Percentiles rank a stretch among this genome's conserved stretches.
Evolutionary conservation across 2,797 vertebrate species (phyloP).

Genomic region (Rhinella marina): DNA sequence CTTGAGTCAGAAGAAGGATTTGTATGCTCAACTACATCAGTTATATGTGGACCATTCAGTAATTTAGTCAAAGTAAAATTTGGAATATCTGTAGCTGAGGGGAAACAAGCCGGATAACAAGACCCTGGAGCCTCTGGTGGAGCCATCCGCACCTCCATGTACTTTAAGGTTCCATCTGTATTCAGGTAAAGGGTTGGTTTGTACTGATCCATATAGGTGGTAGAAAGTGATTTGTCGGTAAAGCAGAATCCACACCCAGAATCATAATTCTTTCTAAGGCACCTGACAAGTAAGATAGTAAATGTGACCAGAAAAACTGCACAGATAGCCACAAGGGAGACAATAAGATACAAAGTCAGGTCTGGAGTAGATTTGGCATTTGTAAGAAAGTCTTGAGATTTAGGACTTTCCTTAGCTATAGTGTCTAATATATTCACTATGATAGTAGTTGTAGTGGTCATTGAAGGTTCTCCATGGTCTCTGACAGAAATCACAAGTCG

Average conservation of each 20-base stretch:
- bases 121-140: slow-evolving; percentile 73
- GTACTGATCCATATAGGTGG: slow-evolving; percentile 41
- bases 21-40: background rate
- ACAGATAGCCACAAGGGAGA: slow-evolving; percentile 86
- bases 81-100: slow-evolving; percentile 70
- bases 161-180: slow-evolving; percentile 79
- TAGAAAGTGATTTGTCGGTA: background rate
- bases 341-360: slow-evolving; percentile 85
- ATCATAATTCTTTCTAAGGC: slow-evolving; percentile 74
- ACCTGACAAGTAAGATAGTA: slow-evolving; percentile 83
- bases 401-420: slow-evolving; percentile 9
- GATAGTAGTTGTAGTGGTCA: slow-evolving; percentile 42
- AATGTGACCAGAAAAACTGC: slow-evolving; percentile 86
- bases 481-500: slow-evolving; percentile 34
- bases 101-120: slow-evolving; percentile 72
- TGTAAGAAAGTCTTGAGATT: slow-evolving; percentile 29
- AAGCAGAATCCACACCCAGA: slow-evolving; percentile 69
- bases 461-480: slow-evolving; percentile 52
- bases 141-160: slow-evolving; percentile 76
- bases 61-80: slow-evolving; percentile 9
- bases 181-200: slow-evolving; percentile 66
- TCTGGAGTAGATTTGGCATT: slow-evolving; percentile 36
- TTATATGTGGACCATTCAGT: background rate
- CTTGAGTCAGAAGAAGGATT: background rate
- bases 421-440: slow-evolving; percentile 34